A percentile compares a stretch with the other conserved stretches of the same genome.
Evolutionary conservation across 2,888 invertebrate species (phyloP).

Genomic region (Hypercompe scribonia): DNA sequence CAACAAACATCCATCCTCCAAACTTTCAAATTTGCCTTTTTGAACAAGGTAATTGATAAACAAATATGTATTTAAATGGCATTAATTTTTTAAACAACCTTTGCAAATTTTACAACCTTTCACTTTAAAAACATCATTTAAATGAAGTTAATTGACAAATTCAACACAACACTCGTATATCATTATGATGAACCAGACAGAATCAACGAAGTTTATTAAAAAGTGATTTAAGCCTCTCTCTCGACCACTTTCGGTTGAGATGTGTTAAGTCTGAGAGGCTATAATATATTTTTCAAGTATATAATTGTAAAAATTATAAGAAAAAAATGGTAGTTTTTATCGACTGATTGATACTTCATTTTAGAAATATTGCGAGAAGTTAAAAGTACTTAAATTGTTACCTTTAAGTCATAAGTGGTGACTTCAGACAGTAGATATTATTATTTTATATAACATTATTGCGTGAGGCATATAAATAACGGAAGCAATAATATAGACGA

Average conservation of each 20-base stretch:
- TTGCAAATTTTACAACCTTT: not conserved
- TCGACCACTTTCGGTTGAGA: too few species aligned
- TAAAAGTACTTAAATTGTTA: not conserved
- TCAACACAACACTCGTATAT: not conserved
- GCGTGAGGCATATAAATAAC: slow-evolving; percentile 3
- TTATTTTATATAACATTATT: not conserved
- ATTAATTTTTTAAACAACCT: too few species aligned
- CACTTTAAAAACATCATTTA: not conserved
- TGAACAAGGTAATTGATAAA: not conserved
- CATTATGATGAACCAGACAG: not conserved
- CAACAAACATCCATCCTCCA: too few species aligned
- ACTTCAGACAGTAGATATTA: not conserved
- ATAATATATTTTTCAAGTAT: too few species aligned
- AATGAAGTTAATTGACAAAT: not conserved
- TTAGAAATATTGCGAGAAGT: not conserved
- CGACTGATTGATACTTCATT: too few species aligned
- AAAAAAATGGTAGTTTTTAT: too few species aligned
- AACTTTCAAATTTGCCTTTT: not conserved
- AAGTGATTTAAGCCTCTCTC: too few species aligned
- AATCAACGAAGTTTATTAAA: not conserved
- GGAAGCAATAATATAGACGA: not conserved
- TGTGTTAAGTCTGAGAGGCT: too few species aligned
- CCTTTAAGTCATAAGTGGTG: not conserved
- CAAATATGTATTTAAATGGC: not conserved
- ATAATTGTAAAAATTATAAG: too few species aligned